Conservation (phyloP, 2,797 vertebrate genomes). For the Distichodus sexfasciatus region DNA sequence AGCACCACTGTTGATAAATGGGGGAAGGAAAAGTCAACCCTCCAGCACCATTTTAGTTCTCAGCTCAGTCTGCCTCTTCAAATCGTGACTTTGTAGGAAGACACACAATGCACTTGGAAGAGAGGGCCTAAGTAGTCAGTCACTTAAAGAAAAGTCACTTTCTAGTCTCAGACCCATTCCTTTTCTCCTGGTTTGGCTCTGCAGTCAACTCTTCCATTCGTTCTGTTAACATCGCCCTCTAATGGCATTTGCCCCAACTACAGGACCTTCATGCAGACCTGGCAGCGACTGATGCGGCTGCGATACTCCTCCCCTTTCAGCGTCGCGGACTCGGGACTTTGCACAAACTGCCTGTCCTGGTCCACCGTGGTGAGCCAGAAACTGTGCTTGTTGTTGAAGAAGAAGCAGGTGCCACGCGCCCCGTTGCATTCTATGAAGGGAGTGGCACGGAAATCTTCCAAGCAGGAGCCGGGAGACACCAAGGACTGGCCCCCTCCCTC, state of each 20-base stretch:
- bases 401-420: conserved; percentile 87
- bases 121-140: conserved; percentile 38
- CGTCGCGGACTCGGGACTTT: conserved; percentile 75
- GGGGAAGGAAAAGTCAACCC: conserved; percentile 47
- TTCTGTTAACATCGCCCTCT: conserved; percentile 18
- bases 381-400: conserved; percentile 95
- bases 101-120: not conserved
- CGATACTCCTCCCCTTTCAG: conserved; percentile 88
- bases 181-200: conserved; percentile 29
- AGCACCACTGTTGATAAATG: conserved; percentile 79
- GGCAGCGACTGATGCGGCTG: conserved; percentile 87
- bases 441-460: conserved; percentile 92
- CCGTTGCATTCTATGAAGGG: conserved; percentile 97
- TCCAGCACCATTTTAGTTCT: not conserved
- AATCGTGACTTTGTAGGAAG: not conserved
- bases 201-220: not conserved
- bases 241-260: conserved; percentile 60
- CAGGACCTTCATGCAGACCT: conserved; percentile 95
- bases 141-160: conserved; percentile 50
- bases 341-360: conserved; percentile 74
- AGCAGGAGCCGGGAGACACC: conserved; percentile 91
- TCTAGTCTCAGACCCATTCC: conserved; percentile 22
- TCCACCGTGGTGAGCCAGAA: conserved; percentile 94
- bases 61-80: not conserved
- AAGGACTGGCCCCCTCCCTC: conserved; percentile 94